Conservation (phyloP, 2,888 invertebrate genomes). For the Epirrhoe tristata region DNA sequence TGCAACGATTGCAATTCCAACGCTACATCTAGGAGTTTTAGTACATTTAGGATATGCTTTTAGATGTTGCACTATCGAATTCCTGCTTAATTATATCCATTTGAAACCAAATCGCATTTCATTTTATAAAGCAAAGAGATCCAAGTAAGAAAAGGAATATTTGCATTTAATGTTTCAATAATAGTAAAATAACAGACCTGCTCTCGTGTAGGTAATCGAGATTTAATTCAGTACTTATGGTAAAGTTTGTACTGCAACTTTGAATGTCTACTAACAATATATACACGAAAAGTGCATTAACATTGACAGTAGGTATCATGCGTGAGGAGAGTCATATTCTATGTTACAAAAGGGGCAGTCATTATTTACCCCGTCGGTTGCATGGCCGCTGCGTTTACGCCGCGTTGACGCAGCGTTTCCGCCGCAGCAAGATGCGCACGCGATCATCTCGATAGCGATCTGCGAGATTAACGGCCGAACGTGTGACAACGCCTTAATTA, state of each 20-base stretch:
- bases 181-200: not conserved
- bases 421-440: constrained; percentile 58
- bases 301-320: constrained; percentile 47
- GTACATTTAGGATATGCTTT: constrained; percentile 46
- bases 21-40: constrained; percentile 57
- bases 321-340: constrained; percentile 48
- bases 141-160: not conserved
- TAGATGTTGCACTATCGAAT: constrained; percentile 60
- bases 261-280: constrained; percentile 16
- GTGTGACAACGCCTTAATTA: constrained; percentile 79
- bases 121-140: constrained; percentile 1
- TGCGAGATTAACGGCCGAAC: constrained; percentile 75
- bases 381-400: constrained; percentile 37
- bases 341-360: constrained; percentile 59
- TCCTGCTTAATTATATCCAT: constrained; percentile 47
- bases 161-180: not conserved
- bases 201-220: not conserved
- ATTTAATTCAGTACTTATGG: not conserved
- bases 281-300: constrained; percentile 77
- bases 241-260: not conserved
- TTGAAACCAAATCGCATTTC: constrained; percentile 16
- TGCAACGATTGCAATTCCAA: constrained; percentile 52
- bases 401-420: constrained; percentile 33
- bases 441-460: constrained; percentile 80
- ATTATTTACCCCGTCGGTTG: constrained; percentile 53